Evolutionary conservation across 1,140 invertebrate species (phyloP), one percentile per base, ranked within the genome.

Genomic region (Formica selysi): DNA sequence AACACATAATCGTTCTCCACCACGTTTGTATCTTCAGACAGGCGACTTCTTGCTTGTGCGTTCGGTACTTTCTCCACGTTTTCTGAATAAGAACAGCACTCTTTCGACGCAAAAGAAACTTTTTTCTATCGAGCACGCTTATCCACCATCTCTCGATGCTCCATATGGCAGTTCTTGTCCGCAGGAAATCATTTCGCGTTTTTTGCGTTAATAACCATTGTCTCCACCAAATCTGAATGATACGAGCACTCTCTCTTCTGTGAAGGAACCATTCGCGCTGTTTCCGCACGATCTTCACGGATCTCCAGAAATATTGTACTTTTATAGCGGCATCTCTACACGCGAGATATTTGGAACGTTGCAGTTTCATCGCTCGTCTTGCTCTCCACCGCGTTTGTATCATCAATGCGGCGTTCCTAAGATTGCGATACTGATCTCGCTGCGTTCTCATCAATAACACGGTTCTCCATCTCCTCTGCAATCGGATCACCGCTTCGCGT

Each of bases 331-430:
- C 71, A 13, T 73, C 4, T 51, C 85, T 67, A 86, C 85, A 94
- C 26, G 90, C 73, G 4, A 92, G 7, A 88, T 95, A 96, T 16
- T 95, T 76, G 2, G 29, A 54, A 26, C 73, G 73, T 62, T 94
- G 81, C 8, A 73, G 32, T 87, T 90, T 95, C 44, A 95, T 95
- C 10, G 93, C 93, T n/a, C 95, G 62, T 90, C 93, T 96, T 85
- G 95, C 95, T 57, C 96, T 95, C 74, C 94, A 96, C 85, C 95
- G 95, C 86, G 95, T 96, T 84, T 97, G 97, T 59, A 97, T 91
- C 1, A 93, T 91, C 5, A 96, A 91, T 2, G 94, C 94, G 0
- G 96, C 95, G n/a, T 85, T 85, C 13, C 4, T 85, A 36, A 78
- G 2, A 26, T 61, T 10, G 85, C 81, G 83, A 91, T 91, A 76